These are phyloP conservation scores for Amphiduros pacificus DNA, from an alignment of 2,888 invertebrate species.

Conservation along the genomic window DNA sequence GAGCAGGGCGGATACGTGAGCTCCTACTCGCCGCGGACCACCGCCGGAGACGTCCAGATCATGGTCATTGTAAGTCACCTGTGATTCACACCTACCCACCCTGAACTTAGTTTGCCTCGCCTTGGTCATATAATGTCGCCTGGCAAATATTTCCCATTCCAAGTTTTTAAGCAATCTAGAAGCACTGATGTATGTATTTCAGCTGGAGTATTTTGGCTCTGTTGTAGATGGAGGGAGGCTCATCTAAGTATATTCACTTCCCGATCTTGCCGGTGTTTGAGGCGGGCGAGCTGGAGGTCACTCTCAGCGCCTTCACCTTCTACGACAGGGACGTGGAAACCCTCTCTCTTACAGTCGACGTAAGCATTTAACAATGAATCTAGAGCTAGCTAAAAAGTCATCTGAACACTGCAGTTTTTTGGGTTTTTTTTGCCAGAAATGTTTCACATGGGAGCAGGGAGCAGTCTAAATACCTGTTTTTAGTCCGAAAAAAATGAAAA, in stretches of 20 bases:
- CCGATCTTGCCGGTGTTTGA: conserved; percentile 78
- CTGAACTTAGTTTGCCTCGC: background rate
- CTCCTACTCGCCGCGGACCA: conserved; percentile 87
- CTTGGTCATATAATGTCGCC: background rate
- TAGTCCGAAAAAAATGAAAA: too few relatives aligned
- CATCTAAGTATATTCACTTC: conserved; percentile 69
- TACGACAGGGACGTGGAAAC: conserved; percentile 7
- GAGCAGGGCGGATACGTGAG: conserved; percentile 65
- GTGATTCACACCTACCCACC: background rate
- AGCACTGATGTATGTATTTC: background rate
- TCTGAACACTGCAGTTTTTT: too few relatives aligned
- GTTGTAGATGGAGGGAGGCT: conserved; percentile 18
- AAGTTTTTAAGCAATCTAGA: background rate
- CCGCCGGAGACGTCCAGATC: conserved; percentile 92
- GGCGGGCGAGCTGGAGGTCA: conserved; percentile 67
- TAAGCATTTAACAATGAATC: background rate
- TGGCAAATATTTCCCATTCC: background rate
- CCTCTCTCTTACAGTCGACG: conserved; percentile 5
- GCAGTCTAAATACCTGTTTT: too few relatives aligned
- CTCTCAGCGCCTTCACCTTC: conserved; percentile 11
- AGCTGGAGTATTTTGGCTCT: background rate
- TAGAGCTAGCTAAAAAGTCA: too few relatives aligned
- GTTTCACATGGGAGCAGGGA: too few relatives aligned
- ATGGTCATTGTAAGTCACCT: conserved; percentile 68
- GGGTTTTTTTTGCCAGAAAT: too few relatives aligned